phyloP scores from a whole-genome alignment of 2,113 vertebrate species.

The Pseudorasbora parva region DNA sequence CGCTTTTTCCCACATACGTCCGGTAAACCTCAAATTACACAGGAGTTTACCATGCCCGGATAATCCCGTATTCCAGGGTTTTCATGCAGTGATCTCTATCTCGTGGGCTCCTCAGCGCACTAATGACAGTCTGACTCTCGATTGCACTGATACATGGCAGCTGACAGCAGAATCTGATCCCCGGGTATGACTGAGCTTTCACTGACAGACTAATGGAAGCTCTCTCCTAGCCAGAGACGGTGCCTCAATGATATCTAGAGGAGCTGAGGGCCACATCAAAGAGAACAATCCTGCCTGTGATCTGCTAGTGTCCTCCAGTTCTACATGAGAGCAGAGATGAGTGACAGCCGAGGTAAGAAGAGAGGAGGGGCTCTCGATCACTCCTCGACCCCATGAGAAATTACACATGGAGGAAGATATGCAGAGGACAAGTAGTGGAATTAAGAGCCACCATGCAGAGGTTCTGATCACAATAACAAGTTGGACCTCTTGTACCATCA shows the following conservation, averaged over 20 bases:
- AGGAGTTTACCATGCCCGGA: too few relatives aligned
- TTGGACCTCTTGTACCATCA: neutral
- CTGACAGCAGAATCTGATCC: slow-evolving; percentile 49
- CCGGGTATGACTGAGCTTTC: neutral
- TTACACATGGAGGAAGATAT: slow-evolving; percentile 51
- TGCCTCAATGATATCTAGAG: slow-evolving; percentile 40
- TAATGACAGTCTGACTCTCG: slow-evolving; percentile 8
- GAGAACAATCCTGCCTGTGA: slow-evolving; percentile 58
- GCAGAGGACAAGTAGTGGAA: slow-evolving; percentile 10
- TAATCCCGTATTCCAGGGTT: too few relatives aligned
- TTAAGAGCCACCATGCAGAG: neutral
- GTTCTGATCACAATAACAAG: neutral
- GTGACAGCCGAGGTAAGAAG: slow-evolving; percentile 48
- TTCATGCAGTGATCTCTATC: too few relatives aligned
- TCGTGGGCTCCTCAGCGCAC: neutral
- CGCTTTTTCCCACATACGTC: too few relatives aligned
- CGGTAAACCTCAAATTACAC: too few relatives aligned
- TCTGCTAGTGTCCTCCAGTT: slow-evolving; percentile 49
- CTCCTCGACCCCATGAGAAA: slow-evolving; percentile 45
- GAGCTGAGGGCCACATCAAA: slow-evolving; percentile 56
- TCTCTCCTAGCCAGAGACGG: slow-evolving; percentile 27
- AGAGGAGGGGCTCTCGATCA: slow-evolving; percentile 48
- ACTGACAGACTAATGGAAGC: slow-evolving; percentile 56
- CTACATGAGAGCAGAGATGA: slow-evolving; percentile 39
- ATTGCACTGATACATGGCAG: slow-evolving; percentile 34